Evolutionary conservation across 2,888 invertebrate genomes (phyloP).

Genomic region (Sinotaia quadrata): DNA sequence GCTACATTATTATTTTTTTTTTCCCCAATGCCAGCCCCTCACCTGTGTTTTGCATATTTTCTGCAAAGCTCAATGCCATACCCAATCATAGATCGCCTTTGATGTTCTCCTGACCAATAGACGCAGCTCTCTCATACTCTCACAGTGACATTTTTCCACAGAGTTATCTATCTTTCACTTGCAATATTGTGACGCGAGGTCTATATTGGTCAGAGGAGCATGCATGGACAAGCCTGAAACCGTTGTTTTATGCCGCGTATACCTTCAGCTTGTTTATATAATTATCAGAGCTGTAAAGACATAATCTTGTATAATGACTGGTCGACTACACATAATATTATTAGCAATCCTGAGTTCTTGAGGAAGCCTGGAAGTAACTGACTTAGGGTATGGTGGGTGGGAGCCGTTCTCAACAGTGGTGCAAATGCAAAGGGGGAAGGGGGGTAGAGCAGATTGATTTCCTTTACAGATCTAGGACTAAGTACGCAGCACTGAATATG

Average conservation of each 20-base stretch:
- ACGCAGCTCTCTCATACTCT: background rate
- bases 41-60: slow-evolving; percentile 27
- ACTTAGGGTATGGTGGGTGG: too few relatives aligned
- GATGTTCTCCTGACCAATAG: slow-evolving; percentile 9
- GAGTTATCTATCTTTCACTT: background rate
- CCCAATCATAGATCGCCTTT: slow-evolving; percentile 23
- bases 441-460: too few relatives aligned
- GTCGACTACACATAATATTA: background rate
- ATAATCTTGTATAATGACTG: background rate
- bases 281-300: background rate
- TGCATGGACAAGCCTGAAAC: background rate
- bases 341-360: too few relatives aligned
- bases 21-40: too few relatives aligned
- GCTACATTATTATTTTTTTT: too few relatives aligned
- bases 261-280: background rate
- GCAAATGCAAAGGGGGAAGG: too few relatives aligned
- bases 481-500: too few relatives aligned
- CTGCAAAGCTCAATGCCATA: background rate
- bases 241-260: background rate
- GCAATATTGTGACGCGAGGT: background rate
- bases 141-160: background rate
- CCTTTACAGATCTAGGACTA: too few relatives aligned
- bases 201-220: background rate
- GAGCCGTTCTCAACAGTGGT: too few relatives aligned
- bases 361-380: too few relatives aligned